Evolutionary conservation across 2,888 invertebrate species (phyloP).

Genomic region (Blastobasis lacticolella): DNA sequence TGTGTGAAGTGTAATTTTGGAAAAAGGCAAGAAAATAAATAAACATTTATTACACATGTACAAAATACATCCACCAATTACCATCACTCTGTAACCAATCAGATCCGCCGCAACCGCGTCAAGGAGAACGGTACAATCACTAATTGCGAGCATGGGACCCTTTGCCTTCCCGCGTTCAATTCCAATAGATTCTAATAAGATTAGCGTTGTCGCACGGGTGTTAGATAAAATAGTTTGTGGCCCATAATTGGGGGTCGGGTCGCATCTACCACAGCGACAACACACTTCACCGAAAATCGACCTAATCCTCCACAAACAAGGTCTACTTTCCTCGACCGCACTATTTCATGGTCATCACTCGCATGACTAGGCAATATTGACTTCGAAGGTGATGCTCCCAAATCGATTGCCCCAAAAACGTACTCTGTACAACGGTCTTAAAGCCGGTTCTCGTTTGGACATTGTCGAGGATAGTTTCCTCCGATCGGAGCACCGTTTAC

Average conservation of each 20-base stretch:
- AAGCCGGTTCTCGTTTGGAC: slow-evolving; percentile 23
- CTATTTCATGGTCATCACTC: slow-evolving; percentile 62
- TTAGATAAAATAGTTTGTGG: slow-evolving; percentile 73
- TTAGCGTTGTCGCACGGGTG: slow-evolving; percentile 69
- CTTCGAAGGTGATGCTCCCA: slow-evolving; percentile 48
- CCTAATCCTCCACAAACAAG: slow-evolving; percentile 22
- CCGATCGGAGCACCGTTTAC: slow-evolving; percentile 63
- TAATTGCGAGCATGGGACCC: slow-evolving; percentile 8
- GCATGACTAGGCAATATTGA: slow-evolving; percentile 73
- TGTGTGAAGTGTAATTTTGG: neutral
- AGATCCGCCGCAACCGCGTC: slow-evolving; percentile 15
- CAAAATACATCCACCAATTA: neutral
- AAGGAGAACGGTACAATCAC: too few relatives aligned
- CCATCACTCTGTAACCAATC: neutral
- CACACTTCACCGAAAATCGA: slow-evolving; percentile 24
- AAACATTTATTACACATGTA: neutral
- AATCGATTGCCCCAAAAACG: slow-evolving; percentile 6
- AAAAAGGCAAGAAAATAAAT: neutral
- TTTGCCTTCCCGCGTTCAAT: slow-evolving; percentile 49
- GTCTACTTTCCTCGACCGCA: slow-evolving; percentile 24
- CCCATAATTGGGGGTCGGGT: slow-evolving; percentile 67
- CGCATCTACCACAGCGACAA: slow-evolving; percentile 25
- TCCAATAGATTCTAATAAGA: slow-evolving; percentile 72
- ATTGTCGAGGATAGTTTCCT: slow-evolving; percentile 43
- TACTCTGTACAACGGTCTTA: slow-evolving; percentile 14